These are phyloP conservation scores for Aporophyla lueneburgensis DNA, from an alignment of 2,888 invertebrate species.

Conservation along the genomic window DNA sequence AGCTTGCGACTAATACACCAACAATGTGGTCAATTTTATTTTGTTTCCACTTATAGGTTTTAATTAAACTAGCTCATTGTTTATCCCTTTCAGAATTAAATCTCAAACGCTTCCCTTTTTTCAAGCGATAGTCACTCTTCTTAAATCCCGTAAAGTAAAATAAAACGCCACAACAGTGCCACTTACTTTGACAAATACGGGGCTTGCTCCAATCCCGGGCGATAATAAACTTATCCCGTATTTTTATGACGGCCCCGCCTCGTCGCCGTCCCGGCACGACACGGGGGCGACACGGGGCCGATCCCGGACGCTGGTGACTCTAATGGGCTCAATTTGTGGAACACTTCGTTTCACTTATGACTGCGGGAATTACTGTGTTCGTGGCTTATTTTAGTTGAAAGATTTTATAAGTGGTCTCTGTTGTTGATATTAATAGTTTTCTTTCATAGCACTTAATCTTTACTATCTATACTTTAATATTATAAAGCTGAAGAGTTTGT, in stretches of 20 bases:
- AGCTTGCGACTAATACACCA: background rate
- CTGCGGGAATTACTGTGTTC: slow-evolving; percentile 42
- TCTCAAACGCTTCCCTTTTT: slow-evolving; percentile 2
- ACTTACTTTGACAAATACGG: slow-evolving; percentile 63
- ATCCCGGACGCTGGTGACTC: slow-evolving; percentile 46
- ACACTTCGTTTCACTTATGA: slow-evolving; percentile 57
- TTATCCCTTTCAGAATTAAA: slow-evolving; percentile 21
- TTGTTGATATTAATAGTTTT: slow-evolving; percentile 5
- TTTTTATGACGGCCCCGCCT: slow-evolving; percentile 58
- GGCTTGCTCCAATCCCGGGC: slow-evolving; percentile 58
- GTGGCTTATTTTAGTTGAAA: slow-evolving; percentile 16
- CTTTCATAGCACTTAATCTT: no score
- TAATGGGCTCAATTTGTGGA: slow-evolving; percentile 59
- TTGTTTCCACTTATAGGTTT: slow-evolving; percentile 1
- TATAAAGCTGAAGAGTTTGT: no score
- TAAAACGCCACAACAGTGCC: slow-evolving; percentile 58
- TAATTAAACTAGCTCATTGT: slow-evolving; percentile 25
- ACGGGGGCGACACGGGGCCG: slow-evolving; percentile 48
- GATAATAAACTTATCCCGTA: slow-evolving; percentile 62
- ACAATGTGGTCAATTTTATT: background rate
- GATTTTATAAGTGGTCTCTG: slow-evolving; percentile 1
- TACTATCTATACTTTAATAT: no score
- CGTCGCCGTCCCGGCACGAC: slow-evolving; percentile 41
- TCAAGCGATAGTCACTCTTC: slow-evolving; percentile 39
- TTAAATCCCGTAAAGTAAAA: slow-evolving; percentile 55